Percentiles rank a stretch among this genome's conserved stretches.
Evolutionary conservation across 92 coral and sea anemone species (phyloP).

Genomic region (Scolanthus callimorphus): DNA sequence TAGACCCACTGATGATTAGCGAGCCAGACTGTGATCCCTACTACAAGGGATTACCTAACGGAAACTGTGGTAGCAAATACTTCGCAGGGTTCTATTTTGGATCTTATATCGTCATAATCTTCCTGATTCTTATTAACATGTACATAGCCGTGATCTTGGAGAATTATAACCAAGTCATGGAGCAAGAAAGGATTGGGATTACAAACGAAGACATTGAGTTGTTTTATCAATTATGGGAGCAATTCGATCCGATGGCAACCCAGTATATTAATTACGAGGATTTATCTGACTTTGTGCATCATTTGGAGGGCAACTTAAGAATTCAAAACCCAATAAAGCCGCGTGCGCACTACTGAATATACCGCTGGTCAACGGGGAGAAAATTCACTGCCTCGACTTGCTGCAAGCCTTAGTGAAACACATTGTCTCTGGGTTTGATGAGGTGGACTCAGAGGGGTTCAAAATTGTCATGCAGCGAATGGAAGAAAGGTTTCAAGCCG

Average conservation of each 20-base stretch:
- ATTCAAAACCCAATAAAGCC: slow-evolving; percentile 81
- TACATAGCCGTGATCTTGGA: slow-evolving; percentile 92
- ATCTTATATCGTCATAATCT: slow-evolving; percentile 70
- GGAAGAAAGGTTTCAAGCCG: slow-evolving; percentile 85
- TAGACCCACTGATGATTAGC: slow-evolving; percentile 82
- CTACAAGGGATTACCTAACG: slow-evolving; percentile 64
- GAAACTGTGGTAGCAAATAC: slow-evolving; percentile 76
- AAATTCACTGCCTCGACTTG: slow-evolving; percentile 85
- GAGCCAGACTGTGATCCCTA: slow-evolving; percentile 86
- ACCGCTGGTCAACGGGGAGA: slow-evolving; percentile 74
- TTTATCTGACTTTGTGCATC: slow-evolving; percentile 82
- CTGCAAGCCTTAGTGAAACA: slow-evolving; percentile 84
- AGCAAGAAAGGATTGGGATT: slow-evolving; percentile 94
- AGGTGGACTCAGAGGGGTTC: slow-evolving; percentile 65
- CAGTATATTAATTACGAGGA: slow-evolving; percentile 81
- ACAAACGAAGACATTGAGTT: slow-evolving; percentile 89
- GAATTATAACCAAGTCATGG: slow-evolving; percentile 86
- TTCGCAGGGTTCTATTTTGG: slow-evolving; percentile 60
- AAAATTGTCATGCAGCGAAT: slow-evolving; percentile 76
- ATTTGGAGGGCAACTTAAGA: slow-evolving; percentile 77
- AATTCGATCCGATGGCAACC: slow-evolving; percentile 79
- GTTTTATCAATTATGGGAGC: slow-evolving; percentile 86
- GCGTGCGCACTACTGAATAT: slow-evolving; percentile 89
- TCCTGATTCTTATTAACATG: slow-evolving; percentile 92
- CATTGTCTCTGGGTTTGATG: slow-evolving; percentile 77